Evolutionary conservation across 2,888 invertebrate genomes (phyloP).

Genomic region (Drosophila austrosaltans): DNA sequence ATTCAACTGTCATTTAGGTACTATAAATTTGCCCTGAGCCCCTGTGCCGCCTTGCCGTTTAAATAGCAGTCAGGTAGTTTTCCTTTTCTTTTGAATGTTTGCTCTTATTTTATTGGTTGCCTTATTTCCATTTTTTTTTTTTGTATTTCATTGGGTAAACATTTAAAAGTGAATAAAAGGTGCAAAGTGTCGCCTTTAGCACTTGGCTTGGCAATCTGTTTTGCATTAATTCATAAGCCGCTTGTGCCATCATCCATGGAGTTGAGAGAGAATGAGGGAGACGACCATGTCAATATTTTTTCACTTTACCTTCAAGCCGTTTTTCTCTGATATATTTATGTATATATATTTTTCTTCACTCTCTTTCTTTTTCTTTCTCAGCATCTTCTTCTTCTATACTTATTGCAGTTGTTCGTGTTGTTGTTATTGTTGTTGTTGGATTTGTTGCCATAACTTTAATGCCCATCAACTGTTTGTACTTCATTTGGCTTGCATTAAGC

Average conservation of each 20-base stretch:
- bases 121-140: conserved; percentile 11
- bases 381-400: neutral
- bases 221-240: conserved; percentile 79
- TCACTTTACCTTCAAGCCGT: conserved; percentile 32
- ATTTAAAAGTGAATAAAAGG: conserved; percentile 64
- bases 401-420: conserved; percentile 7
- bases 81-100: conserved; percentile 23
- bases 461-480: conserved; percentile 67
- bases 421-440: conserved; percentile 16
- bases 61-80: conserved; percentile 58
- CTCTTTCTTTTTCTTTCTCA: neutral
- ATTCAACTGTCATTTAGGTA: conserved; percentile 50
- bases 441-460: conserved; percentile 75
- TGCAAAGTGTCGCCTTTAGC: conserved; percentile 77
- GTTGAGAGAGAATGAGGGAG: neutral
- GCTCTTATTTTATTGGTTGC: conserved; percentile 48
- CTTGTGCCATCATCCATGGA: conserved; percentile 49
- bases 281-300: conserved; percentile 69
- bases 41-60: conserved; percentile 55
- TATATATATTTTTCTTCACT: conserved; percentile 34
- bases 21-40: conserved; percentile 56
- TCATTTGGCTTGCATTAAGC: conserved; percentile 76
- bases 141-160: conserved; percentile 65
- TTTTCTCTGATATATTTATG: conserved; percentile 49
- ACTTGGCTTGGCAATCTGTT: conserved; percentile 65